Base-by-base conservation (phyloP, 2,888 invertebrate genomes). In the Holacanthella duospinosa region DNA sequence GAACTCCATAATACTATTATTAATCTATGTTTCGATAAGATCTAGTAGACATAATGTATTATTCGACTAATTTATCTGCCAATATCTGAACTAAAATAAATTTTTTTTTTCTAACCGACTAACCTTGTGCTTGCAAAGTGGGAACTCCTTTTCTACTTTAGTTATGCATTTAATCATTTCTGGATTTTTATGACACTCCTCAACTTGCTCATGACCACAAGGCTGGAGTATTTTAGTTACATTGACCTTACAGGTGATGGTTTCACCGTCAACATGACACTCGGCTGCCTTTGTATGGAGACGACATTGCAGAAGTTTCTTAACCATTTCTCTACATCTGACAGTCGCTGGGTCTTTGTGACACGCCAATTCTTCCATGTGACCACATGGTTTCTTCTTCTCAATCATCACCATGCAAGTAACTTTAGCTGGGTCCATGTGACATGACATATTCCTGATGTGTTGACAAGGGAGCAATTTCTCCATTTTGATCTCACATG, bases 401-500 rank as follows among this genome's bases (percentile, higher is more conserved):
- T 64, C 59, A 0, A 75, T 71, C 21, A 67, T 63, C 72, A 75
- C 44, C 66, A 65, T 48, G 73, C 71, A 60, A 28, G 16, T 16
- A 25, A 66, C 9, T n/a, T 12, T 68, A 61, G 62, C 66, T 55
- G 66, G 48, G 44, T 82, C 79, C 4, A 75, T 65, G 74, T 66
- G 63, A 58, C 71, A 71, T 21, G 65, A 56, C 19, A 65, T 1
- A 1, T 59, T 53, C 29, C 58, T 62, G 21, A 21, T 19, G 44
- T 64, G 66, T 1, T 43, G 53, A 78, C 75, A 62, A 78, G 79
- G 70, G 81, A 85, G 68, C 21, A 59, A 59, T 29, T 59, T 66
- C 25, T 65, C 43, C 54, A 77, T 75, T 21, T 55, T 62, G 4
- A 65, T 67, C 16, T 29, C 29, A 67, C 77, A 78, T 16, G 64